A percentile compares a stretch with the other conserved stretches of the same genome.
Conservation (phyloP, 2,888 invertebrate genomes). For the Drosophila bunnanda region DNA sequence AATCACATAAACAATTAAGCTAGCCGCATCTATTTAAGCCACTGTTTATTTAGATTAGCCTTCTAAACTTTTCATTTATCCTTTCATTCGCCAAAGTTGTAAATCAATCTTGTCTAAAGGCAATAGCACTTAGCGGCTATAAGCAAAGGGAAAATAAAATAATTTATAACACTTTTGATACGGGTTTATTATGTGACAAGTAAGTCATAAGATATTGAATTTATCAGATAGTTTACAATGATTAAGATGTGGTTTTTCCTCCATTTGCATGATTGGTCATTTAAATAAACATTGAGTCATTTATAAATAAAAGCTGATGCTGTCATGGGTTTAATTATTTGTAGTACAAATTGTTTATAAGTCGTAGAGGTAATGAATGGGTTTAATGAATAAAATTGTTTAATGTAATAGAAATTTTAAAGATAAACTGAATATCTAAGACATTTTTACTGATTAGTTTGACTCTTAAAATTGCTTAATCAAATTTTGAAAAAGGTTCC, state of each 20-base stretch:
- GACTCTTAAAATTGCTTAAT: not conserved
- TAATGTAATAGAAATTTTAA: not conserved
- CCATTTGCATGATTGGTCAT: not conserved
- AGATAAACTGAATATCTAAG: not conserved
- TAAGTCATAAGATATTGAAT: not conserved
- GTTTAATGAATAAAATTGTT: not conserved
- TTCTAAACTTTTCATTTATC: not conserved
- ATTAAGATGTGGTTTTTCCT: not conserved
- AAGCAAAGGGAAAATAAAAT: not conserved
- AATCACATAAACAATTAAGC: slow-evolving; percentile 9
- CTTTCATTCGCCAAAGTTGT: not conserved
- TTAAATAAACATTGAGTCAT: slow-evolving; percentile 4
- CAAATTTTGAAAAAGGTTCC: not conserved
- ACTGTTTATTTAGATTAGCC: not conserved
- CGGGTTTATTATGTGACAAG: slow-evolving; percentile 12
- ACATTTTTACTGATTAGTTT: not conserved
- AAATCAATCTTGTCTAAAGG: slow-evolving; percentile 2
- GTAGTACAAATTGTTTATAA: not conserved
- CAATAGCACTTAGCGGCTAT: not conserved
- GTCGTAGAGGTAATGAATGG: not conserved
- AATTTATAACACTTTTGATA: not conserved
- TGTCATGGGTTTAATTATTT: not conserved
- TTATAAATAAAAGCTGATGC: not conserved
- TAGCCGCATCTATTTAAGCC: not conserved
- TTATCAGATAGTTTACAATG: not conserved